Evolutionary conservation across 1,140 invertebrate genomes (phyloP).

Genomic region (Zaprionus camerounensis): DNA sequence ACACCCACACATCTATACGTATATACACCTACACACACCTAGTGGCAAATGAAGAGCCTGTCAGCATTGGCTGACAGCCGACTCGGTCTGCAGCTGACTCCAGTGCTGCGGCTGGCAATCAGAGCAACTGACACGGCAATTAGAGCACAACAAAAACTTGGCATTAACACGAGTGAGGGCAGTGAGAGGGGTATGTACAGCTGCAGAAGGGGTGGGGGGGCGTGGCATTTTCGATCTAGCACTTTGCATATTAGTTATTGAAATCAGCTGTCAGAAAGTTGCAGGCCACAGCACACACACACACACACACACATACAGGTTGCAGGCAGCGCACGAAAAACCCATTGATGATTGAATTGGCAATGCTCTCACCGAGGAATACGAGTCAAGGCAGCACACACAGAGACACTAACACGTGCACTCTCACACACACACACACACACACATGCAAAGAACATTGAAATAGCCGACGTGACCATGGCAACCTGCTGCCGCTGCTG

Average conservation of each 20-base stretch:
- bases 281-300: constrained; percentile 41
- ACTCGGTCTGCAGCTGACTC: constrained; percentile 26
- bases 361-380: constrained; percentile 55
- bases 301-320: background rate
- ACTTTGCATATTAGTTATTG: constrained; percentile 81
- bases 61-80: constrained; percentile 63
- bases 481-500: constrained; percentile 56
- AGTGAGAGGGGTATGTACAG: background rate
- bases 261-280: constrained; percentile 82
- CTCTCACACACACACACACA: constrained; percentile 21
- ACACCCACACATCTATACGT: background rate
- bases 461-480: constrained; percentile 75
- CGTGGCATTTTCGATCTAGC: constrained; percentile 47
- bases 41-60: constrained; percentile 56
- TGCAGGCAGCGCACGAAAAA: constrained; percentile 57
- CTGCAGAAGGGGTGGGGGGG: background rate
- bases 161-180: background rate
- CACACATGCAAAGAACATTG: constrained; percentile 25
- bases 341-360: constrained; percentile 67
- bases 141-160: constrained; percentile 65
- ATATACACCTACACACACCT: constrained; percentile 23
- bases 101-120: constrained; percentile 64
- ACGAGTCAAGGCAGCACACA: constrained; percentile 21
- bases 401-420: constrained; percentile 19
- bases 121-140: constrained; percentile 73